Evolutionary conservation across 2,113 vertebrate genomes (phyloP), one percentile per base, ranked within the genome.

Genomic region (Numida meleagris): DNA sequence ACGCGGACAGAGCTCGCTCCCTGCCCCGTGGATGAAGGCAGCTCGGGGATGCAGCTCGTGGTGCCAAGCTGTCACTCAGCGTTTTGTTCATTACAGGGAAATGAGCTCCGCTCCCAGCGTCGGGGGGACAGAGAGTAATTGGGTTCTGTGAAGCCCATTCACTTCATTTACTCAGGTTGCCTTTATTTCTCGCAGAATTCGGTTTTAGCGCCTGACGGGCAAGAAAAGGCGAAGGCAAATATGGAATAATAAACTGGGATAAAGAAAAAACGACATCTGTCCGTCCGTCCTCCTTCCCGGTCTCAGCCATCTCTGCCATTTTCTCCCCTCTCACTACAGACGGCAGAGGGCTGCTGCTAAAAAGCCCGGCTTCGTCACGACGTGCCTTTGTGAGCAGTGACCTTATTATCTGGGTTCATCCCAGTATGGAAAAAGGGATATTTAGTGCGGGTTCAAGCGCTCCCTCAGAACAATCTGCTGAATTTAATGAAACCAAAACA

Each of bases 131-230:
- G 55, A 86, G 89, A 94, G 66, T 97, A 97, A 97, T 92, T 97
- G 95, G 86, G 80, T 93, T 97, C 92, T 89, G 86, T 31, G 74
- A 95, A 96, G 90, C 73, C 79, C 97, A 97, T 97, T 90, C 95
- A 95, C 88, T 96, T 97, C 97, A 97, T 98, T 98, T 97, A 95
- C 92, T 98, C 96, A 92, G 97, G 95, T 96, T 97, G 90, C 96
- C 93, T 97, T 98, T 98, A 95, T 97, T 98, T 95, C 97, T 94
- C 90, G 87, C 84, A 90, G 90, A 97, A 97, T 97, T 97, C 95
- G 87, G 78, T 97, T 92, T 94, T 94, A 93, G 91, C 27, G 1
- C 79, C 71, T 96, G 96, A 97, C 13, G 77, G 97, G 97, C 97
- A 97, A 94, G 93, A 72, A 94, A 93, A 94, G 94, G 89, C 55